A percentile compares a stretch with the other conserved stretches of the same genome.
Conservation (phyloP, 2,888 invertebrate species). For the Agrotis segetum region DNA sequence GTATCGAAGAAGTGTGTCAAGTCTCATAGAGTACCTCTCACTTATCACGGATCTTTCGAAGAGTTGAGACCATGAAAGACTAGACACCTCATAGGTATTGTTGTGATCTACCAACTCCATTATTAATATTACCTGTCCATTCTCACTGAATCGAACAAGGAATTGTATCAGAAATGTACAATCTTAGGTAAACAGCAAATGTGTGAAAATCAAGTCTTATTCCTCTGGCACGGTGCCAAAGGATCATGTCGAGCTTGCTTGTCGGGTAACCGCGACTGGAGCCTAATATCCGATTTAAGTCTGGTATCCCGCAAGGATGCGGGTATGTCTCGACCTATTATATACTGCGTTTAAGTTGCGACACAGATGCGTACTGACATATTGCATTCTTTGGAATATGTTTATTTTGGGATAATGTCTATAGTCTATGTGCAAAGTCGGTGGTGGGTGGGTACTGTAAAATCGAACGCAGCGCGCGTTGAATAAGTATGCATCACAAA, state of each 20-base stretch:
- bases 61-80: not conserved
- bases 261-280: constrained; percentile 59
- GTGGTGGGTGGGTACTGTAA: too few species aligned
- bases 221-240: constrained; percentile 66
- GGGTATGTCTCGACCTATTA: constrained; percentile 36
- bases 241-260: constrained; percentile 60
- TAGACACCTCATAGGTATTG: not conserved
- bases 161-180: constrained; percentile 26
- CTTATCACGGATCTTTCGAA: too few species aligned
- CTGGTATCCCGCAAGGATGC: constrained; percentile 57
- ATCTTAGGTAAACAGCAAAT: constrained; percentile 24
- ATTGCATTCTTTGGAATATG: not conserved
- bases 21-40: too few species aligned
- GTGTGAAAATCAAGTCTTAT: constrained; percentile 51
- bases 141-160: not conserved
- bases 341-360: constrained; percentile 15
- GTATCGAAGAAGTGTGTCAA: too few species aligned
- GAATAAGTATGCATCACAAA: too few species aligned
- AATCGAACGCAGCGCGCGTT: too few species aligned
- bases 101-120: constrained; percentile 3
- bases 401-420: not conserved
- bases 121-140: constrained; percentile 15
- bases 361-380: not conserved
- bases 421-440: too few species aligned
- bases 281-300: constrained; percentile 70